Conservation (phyloP, 2,113 vertebrate species). For the Pholis gunnellus region DNA sequence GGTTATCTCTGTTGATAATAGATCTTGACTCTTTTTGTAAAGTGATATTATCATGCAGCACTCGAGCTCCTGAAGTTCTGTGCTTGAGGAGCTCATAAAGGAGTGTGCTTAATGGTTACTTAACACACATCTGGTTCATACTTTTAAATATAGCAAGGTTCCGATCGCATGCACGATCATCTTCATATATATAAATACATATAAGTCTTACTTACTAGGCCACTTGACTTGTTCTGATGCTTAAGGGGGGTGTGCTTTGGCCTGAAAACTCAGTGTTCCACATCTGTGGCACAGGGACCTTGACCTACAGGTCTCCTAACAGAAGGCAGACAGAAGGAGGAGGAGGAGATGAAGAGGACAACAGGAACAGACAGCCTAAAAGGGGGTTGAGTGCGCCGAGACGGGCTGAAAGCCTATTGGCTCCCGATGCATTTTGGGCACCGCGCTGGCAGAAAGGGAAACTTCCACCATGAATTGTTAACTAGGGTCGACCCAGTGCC, state of each 20-base stretch:
- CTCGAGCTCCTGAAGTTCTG: slow-evolving; percentile 44
- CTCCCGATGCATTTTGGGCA: slow-evolving; percentile 68
- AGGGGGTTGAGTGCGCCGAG: slow-evolving; percentile 66
- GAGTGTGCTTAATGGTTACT: slow-evolving; percentile 17
- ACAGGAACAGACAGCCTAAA: slow-evolving; percentile 71
- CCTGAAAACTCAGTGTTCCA: slow-evolving; percentile 74
- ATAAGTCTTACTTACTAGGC: slow-evolving; percentile 45
- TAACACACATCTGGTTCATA: slow-evolving; percentile 27
- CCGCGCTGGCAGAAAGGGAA: slow-evolving; percentile 58
- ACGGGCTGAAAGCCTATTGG: slow-evolving; percentile 54
- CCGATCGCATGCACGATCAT: slow-evolving; percentile 19
- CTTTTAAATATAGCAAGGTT: slow-evolving; percentile 31
- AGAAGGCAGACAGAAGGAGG: slow-evolving; percentile 55
- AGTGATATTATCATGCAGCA: slow-evolving; percentile 44
- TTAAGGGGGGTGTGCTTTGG: slow-evolving; percentile 49
- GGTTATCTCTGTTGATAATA: slow-evolving; percentile 52
- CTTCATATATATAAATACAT: too few species aligned
- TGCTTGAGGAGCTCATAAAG: slow-evolving; percentile 35
- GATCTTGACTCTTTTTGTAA: slow-evolving; percentile 52
- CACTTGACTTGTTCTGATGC: slow-evolving; percentile 60
- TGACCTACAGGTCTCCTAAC: slow-evolving; percentile 70
- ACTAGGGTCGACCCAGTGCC: slow-evolving; percentile 72
- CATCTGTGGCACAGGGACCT: slow-evolving; percentile 65
- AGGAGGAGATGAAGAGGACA: slow-evolving; percentile 64
- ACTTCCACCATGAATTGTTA: slow-evolving; percentile 78